Evolutionary conservation across 1,140 invertebrate species (phyloP), one percentile per base, ranked within the genome.

Genomic region (Drosophila pachea): DNA sequence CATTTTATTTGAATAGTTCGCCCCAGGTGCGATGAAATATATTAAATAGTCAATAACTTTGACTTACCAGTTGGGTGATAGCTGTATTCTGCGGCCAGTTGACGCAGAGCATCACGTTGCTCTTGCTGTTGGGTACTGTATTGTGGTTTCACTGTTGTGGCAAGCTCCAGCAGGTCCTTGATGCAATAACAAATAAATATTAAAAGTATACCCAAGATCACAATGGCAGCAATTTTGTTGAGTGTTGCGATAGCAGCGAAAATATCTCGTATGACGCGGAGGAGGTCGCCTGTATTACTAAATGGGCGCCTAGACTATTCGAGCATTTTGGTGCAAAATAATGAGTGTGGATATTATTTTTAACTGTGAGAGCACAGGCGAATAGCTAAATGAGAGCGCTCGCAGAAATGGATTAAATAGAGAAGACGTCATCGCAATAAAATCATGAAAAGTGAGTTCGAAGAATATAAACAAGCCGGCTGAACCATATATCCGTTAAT

Each of bases 291-390:
- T 76, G 67, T 58, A 64, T 78, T 76, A 83, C 79, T 83, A 47
- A 83, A 58, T 12, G 43, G 9, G n/a, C 42, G 68, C 22, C 52
- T 45, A 47, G 65, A 58, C 35, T 70, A 68, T 64, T 61, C 69
- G 64, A 73, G 56, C 14, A 47, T 38, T 56, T 50, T 32, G 55
- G 62, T 58, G 53, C 16, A 62, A 43, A 36, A 35, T 11, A 33
- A 74, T 79, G 77, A 84, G 77, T 81, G 67, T 56, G 22, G 66
- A 76, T 69, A 68, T 63, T 84, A 84, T 84, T 84, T 86, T 74
- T 84, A 84, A 84, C 79, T 40, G 29, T 50, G 58, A 72, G 68
- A 76, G 79, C 65, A 52, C 62, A 52, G 38, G 35, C 35, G 4
- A 43, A 47, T 29, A 8, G 43, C 40, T 11, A 58, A 62, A 71